A percentile compares a stretch with the other conserved stretches of the same genome.
phyloP scores from a whole-genome alignment of 2,113 vertebrate genomes.

The Choloepus hoffmanni region DNA sequence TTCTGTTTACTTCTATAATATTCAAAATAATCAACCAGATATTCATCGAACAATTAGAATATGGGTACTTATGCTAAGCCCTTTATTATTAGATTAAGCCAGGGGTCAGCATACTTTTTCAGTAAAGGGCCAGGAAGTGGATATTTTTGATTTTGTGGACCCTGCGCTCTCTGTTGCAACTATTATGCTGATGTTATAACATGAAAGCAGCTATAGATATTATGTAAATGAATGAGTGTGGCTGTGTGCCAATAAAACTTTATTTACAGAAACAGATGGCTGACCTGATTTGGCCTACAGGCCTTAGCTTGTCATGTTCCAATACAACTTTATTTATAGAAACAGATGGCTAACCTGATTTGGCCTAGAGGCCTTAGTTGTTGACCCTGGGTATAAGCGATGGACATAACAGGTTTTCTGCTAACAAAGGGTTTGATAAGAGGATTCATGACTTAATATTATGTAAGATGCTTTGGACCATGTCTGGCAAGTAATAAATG shows the following conservation, averaged over 20 bases:
- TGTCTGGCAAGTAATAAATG: neutral
- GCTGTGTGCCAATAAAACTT: slow-evolving; percentile 4
- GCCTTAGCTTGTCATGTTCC: neutral
- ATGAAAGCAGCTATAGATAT: neutral
- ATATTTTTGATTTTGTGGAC: neutral
- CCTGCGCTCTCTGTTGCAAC: neutral
- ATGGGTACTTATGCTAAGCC: neutral
- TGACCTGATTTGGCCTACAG: neutral
- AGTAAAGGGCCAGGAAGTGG: neutral
- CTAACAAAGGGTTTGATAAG: neutral
- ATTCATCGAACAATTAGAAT: neutral
- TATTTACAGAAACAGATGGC: neutral
- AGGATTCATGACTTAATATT: neutral
- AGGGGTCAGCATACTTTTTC: neutral
- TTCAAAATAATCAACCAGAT: slow-evolving; percentile 17
- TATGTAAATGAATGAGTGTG: neutral
- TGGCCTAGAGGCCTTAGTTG: neutral
- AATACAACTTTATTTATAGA: neutral
- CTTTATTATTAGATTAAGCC: neutral
- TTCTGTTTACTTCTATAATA: neutral
- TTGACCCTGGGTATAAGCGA: neutral
- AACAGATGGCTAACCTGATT: neutral
- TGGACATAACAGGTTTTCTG: neutral
- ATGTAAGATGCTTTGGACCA: neutral
- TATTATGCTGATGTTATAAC: neutral